A percentile compares a stretch with the other conserved stretches of the same genome.
These are phyloP conservation scores for Lanius collurio DNA, from an alignment of 2,113 vertebrate genomes.

Conservation along the genomic window DNA sequence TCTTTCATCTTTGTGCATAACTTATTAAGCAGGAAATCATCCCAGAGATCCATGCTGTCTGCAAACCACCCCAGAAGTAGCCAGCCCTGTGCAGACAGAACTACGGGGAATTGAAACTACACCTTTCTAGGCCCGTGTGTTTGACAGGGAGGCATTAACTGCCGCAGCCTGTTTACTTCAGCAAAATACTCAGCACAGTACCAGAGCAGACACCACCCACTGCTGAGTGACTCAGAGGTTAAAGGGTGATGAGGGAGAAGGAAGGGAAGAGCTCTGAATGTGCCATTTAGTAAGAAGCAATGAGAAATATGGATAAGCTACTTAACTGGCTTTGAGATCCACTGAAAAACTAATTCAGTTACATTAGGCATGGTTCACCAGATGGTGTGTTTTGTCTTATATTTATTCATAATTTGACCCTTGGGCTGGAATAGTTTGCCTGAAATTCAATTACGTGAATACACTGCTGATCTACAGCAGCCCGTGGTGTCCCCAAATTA, in stretches of 20 bases:
- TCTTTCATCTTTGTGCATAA: background rate
- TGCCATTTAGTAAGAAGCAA: background rate
- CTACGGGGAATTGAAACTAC: background rate
- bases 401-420: conserved; percentile 42
- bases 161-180: background rate
- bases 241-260: background rate
- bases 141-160: background rate
- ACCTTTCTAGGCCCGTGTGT: background rate
- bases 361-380: conserved; percentile 2
- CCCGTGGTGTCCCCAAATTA: background rate
- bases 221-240: background rate
- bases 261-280: background rate
- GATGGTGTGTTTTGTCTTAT: conserved; percentile 29
- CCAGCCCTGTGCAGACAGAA: background rate
- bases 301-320: background rate
- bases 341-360: conserved; percentile 8
- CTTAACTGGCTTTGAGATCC: background rate
- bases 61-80: background rate
- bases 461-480: background rate
- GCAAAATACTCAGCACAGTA: background rate
- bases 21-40: background rate
- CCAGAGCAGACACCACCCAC: background rate
- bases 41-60: background rate
- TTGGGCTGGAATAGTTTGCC: conserved; percentile 8
- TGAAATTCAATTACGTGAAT: conserved; percentile 45